Evolutionary conservation across 2,113 vertebrate genomes (phyloP), one percentile per base, ranked within the genome.

Genomic region (Myotis davidii): DNA sequence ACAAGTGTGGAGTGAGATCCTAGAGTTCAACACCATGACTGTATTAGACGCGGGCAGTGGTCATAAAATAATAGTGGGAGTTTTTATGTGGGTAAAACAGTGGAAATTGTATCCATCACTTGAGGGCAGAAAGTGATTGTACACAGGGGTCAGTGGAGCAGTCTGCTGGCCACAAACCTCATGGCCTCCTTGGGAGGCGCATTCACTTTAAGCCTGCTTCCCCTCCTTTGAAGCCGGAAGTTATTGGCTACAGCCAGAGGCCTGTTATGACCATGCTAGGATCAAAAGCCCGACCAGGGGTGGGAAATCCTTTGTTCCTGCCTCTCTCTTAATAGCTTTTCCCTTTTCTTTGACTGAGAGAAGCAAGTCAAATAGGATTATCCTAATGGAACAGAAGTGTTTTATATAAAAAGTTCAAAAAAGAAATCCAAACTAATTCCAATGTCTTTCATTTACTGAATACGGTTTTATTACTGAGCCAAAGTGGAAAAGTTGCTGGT

Each of bases 311-410:
- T 97, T 97, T 97, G 97, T 97, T 97, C 95, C 93, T 67, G 83
- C 78, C 61, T 85, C 83, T 89, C 89, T 73, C 91, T 87, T 96
- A 96, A 96, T 92, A 94, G 96, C 90, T 90, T 95, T 90, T 82
- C 39, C 73, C 94, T 95, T 97, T 95, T 79, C 94, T 97, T 97
- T 97, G 91, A 96, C 95, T 11, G 88, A 93, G 59, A 91, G 87
- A 97, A 97, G 95, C 97, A 96, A 96, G 94, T 96, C 97, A 94
- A 97, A 97, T 97, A 96, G 97, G 95, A 97, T 97, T 97, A 97
- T 96, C 96, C 91, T 97, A 97, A 96, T 97, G 95, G 93, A 96
- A 96, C 97, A 97, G 95, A 97, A 96, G 91, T 87, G 93, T 97
- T 97, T 97, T 95, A 96, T 96, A 93, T 96, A 88, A 97, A 97